Evolutionary conservation across 2,888 invertebrate species (phyloP).

Genomic region (Platerodrilus igneus): DNA sequence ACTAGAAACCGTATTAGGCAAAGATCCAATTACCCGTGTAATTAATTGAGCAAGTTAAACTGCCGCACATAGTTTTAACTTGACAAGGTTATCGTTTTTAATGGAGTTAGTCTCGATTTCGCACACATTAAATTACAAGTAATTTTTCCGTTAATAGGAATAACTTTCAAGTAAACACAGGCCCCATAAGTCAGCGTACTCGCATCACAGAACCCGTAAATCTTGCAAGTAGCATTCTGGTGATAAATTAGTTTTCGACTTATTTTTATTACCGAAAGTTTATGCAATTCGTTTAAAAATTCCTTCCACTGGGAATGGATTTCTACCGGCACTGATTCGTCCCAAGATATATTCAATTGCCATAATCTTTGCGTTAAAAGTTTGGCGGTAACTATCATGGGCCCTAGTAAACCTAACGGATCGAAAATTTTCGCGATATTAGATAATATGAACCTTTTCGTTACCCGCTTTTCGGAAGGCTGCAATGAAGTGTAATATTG

Average conservation of each 20-base stretch:
- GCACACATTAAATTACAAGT: constrained; percentile 12
- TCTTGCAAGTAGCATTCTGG: constrained; percentile 1
- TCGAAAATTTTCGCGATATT: no score
- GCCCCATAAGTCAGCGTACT: constrained; percentile 23
- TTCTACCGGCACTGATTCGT: no score
- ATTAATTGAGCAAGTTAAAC: constrained; percentile 11
- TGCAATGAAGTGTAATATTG: no score
- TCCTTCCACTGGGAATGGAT: no score
- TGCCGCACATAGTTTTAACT: constrained; percentile 7
- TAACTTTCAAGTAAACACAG: constrained; percentile 16
- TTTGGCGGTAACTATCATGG: no score
- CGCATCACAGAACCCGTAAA: constrained; percentile 26
- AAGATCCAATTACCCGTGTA: background rate
- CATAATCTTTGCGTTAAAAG: no score
- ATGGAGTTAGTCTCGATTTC: constrained; percentile 2
- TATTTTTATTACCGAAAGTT: constrained; percentile 9
- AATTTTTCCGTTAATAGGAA: background rate
- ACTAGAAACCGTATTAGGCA: constrained; percentile 5
- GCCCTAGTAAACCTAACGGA: no score
- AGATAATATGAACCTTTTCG: no score
- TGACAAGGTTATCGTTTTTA: constrained; percentile 1
- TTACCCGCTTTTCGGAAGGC: no score
- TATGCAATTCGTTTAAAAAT: background rate
- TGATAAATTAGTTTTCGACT: background rate
- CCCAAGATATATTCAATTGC: no score